phyloP scores from a whole-genome alignment of 1,140 invertebrate genomes.

The Trichonephila inaurata region DNA sequence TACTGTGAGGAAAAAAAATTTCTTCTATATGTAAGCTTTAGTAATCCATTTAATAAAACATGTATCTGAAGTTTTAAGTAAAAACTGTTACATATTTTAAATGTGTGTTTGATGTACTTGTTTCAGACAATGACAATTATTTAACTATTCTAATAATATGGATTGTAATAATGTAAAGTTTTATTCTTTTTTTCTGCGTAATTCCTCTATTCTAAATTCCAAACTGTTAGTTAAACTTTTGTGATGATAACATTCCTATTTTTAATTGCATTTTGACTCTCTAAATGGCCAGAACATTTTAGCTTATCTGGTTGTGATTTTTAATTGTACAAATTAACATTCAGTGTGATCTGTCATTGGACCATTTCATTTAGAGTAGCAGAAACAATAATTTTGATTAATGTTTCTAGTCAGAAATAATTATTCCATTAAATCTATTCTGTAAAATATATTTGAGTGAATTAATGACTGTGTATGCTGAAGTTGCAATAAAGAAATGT shows the following conservation, averaged over 20 bases:
- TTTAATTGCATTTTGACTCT: neutral
- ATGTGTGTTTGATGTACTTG: neutral
- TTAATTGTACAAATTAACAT: neutral
- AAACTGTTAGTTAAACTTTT: neutral
- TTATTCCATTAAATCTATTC: neutral
- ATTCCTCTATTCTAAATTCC: neutral
- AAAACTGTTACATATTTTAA: neutral
- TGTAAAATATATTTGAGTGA: slow-evolving; percentile 9
- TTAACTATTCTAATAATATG: too few species aligned
- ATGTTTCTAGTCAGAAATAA: slow-evolving; percentile 19
- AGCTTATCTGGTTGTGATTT: slow-evolving; percentile 10
- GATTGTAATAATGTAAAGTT: neutral
- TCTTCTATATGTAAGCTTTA: neutral
- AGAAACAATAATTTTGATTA: slow-evolving; percentile 3
- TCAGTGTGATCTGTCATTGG: neutral
- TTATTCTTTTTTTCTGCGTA: neutral
- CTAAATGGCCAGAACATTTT: neutral
- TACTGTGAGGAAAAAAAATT: too few species aligned
- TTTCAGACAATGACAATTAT: neutral
- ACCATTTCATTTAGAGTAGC: neutral
- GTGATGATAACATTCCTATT: slow-evolving; percentile 6
- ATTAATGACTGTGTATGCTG: neutral
- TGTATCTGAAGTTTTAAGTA: neutral
- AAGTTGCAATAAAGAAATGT: slow-evolving; percentile 5
- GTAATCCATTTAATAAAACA: neutral